These are phyloP conservation scores for Phalanger gymnotis DNA, from an alignment of 2,797 vertebrate genomes.

Conservation along the genomic window DNA sequence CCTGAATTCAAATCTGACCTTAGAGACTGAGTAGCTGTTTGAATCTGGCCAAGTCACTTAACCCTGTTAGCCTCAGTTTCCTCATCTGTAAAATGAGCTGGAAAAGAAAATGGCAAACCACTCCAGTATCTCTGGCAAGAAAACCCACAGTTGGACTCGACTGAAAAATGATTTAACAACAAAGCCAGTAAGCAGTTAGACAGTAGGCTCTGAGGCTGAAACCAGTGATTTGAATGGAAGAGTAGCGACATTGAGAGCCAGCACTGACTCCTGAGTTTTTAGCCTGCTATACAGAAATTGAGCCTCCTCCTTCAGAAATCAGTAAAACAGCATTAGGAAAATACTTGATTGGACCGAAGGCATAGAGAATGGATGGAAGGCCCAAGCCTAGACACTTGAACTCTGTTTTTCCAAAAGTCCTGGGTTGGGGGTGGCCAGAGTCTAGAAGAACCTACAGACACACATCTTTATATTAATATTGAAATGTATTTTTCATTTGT, in stretches of 20 bases:
- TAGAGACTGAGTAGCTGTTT: not conserved
- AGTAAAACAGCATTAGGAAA: not conserved
- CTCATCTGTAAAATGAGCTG: not conserved
- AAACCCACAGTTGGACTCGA: not conserved
- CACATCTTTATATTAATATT: not conserved
- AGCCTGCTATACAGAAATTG: not conserved
- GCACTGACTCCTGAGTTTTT: not conserved
- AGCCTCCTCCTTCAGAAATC: not conserved
- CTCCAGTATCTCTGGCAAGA: not conserved
- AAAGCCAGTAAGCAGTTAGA: slow-evolving; percentile 10
- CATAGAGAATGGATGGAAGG: not conserved
- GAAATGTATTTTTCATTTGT: not conserved
- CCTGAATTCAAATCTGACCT: not conserved
- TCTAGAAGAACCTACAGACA: too few relatives aligned
- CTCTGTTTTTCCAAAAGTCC: not conserved
- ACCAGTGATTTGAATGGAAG: not conserved
- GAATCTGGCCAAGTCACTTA: not conserved
- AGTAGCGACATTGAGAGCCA: not conserved
- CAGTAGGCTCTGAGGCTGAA: not conserved
- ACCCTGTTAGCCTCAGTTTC: not conserved
- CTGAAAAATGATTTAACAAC: not conserved
- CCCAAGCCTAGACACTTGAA: not conserved
- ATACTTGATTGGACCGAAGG: not conserved
- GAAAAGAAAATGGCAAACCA: not conserved
- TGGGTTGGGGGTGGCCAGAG: too few relatives aligned